Percentiles rank a stretch among this genome's conserved stretches.
phyloP scores from a whole-genome alignment of 2,113 vertebrate species.

The Melanerpes aurifrons region DNA sequence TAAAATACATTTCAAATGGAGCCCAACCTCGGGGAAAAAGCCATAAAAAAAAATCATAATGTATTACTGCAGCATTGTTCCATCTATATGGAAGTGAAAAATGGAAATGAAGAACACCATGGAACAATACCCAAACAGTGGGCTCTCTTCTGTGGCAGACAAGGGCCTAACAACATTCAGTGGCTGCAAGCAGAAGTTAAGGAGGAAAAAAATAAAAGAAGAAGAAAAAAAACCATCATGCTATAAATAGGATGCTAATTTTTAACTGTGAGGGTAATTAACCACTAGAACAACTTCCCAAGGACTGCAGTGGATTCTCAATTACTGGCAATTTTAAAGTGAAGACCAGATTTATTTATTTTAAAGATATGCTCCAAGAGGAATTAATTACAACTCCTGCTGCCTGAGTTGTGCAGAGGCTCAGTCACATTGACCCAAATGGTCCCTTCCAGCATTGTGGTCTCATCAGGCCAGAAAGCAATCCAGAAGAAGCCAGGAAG shows the following conservation, averaged over 20 bases:
- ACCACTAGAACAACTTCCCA: conserved; percentile 62
- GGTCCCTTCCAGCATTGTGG: not conserved
- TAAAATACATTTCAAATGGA: not conserved
- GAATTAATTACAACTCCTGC: conserved; percentile 52
- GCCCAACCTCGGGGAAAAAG: not conserved
- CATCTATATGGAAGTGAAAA: not conserved
- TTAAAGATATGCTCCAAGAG: conserved; percentile 43
- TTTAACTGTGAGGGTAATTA: conserved; percentile 65
- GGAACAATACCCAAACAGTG: not conserved
- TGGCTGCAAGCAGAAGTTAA: conserved; percentile 1
- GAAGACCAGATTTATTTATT: conserved; percentile 66
- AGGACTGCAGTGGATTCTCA: conserved; percentile 55
- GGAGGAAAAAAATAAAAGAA: too few relatives aligned
- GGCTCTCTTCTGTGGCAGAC: not conserved
- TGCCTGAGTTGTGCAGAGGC: not conserved
- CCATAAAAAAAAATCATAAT: rapidly evolving
- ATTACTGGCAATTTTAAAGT: conserved; percentile 58
- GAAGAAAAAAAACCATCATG: not conserved
- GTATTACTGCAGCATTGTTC: not conserved
- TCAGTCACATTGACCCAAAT: not conserved
- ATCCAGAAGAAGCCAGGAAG: not conserved
- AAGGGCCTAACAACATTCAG: not conserved
- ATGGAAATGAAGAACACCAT: not conserved
- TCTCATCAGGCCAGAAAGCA: not conserved
- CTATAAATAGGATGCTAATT: conserved; percentile 63